Evolutionary conservation across 64 coral and sea anemone genomes (phyloP).

Genomic region (Actinia tenebrosa): DNA sequence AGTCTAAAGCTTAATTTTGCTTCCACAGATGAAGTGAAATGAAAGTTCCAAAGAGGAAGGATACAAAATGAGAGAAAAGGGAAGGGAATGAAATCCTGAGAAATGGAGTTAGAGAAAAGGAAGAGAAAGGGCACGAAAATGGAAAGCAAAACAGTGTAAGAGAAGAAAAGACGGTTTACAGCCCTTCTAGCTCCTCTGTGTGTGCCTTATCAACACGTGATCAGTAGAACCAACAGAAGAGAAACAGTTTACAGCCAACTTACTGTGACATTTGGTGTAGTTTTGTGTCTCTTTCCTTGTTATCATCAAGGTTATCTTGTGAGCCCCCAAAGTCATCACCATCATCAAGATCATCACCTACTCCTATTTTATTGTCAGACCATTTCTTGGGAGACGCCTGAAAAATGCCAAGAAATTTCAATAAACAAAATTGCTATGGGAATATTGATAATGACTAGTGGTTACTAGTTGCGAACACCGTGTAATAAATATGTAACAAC

Average conservation of each 20-base stretch:
- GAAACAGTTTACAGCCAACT: too few relatives aligned
- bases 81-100: too few relatives aligned
- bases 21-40: background rate
- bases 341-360: background rate
- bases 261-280: conserved; percentile 28
- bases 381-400: background rate
- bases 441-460: too few relatives aligned
- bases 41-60: background rate
- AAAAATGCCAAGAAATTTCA: background rate
- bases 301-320: background rate
- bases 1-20: too few relatives aligned
- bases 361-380: background rate
- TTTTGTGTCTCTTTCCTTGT: conserved; percentile 8
- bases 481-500: too few relatives aligned
- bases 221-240: too few relatives aligned
- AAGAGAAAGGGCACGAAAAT: too few relatives aligned
- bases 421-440: background rate
- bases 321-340: conserved; percentile 1
- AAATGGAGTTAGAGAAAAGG: too few relatives aligned
- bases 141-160: background rate
- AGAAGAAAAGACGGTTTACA: background rate
- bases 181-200: too few relatives aligned
- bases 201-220: too few relatives aligned
- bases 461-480: too few relatives aligned
- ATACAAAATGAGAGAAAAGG: too few relatives aligned